phyloP scores from a whole-genome alignment of 2,113 vertebrate genomes.

The Bagarius yarrelli region DNA sequence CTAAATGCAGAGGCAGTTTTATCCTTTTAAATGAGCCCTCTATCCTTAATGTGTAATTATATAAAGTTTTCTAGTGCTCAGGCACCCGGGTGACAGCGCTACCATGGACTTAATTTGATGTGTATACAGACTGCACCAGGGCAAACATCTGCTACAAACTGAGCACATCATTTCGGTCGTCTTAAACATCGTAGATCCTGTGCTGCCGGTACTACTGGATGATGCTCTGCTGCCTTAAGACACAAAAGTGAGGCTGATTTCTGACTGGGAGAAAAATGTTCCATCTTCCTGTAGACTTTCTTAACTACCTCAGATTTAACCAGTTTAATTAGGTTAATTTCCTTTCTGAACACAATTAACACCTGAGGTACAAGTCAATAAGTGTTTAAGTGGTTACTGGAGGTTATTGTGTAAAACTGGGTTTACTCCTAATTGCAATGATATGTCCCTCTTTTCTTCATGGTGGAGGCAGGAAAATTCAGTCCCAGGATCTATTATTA shows the following conservation, averaged over 20 bases:
- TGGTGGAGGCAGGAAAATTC: not conserved
- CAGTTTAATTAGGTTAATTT: conserved; percentile 1
- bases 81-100: conserved; percentile 55
- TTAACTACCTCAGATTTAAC: conserved; percentile 30
- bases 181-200: conserved; percentile 68
- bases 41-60: conserved; percentile 62
- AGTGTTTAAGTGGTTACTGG: not conserved
- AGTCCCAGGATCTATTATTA: not conserved
- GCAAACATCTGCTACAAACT: conserved; percentile 75
- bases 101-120: conserved; percentile 64
- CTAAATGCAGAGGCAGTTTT: conserved; percentile 55
- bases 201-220: conserved; percentile 39
- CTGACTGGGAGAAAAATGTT: not conserved
- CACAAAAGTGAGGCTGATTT: not conserved
- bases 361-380: not conserved
- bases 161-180: conserved; percentile 64
- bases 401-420: not conserved
- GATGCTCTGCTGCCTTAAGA: conserved; percentile 6
- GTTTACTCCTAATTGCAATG: not conserved
- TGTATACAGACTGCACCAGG: conserved; percentile 65
- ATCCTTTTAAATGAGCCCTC: conserved; percentile 68
- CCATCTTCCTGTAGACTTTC: not conserved
- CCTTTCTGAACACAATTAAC: conserved; percentile 6
- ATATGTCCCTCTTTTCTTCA: not conserved
- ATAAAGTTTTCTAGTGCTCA: conserved; percentile 56